Evolutionary conservation across 2,888 invertebrate species (phyloP), one percentile per base, ranked within the genome.

Genomic region (Galeruca laticollis): DNA sequence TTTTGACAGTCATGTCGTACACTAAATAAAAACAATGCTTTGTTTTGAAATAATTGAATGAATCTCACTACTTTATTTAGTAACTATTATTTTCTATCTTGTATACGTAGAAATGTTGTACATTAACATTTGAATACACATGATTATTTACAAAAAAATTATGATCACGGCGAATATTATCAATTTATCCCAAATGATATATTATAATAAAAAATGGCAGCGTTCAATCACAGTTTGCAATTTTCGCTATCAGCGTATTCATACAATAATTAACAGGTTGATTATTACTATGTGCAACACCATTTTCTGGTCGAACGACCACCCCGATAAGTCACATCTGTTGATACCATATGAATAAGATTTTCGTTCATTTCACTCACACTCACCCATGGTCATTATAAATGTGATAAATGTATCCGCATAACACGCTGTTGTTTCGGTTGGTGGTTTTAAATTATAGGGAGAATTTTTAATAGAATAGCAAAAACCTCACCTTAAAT

Each of bases 281-380:
- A 65, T 65, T 47, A 47, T 47, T 57, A 65, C 57, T 33, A 8
- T 40, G 57, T 65, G 57, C 57, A 35, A 15, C 21, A 57, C 43
- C 60, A 70, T 70, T 70, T 67, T 70, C 52, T 37, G 70, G 59
- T 70, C 43, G 63, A 67, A 51, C 62, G 51, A 35, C 26, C 67
- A 65, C 65, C 66, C 70, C 66, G 54, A 26, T 35, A 52, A 47
- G 13, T 54, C 60, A 63, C 70, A 67, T 63, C 67, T 67, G 70
- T 70, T 67, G 61, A 67, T 70, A 43, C 62, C 57, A 56, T 67
- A 43, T 67, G 59, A 70, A 70, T 70, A 70, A 70, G 47, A 67
- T 63, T 47, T 47, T 52, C 67, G 43, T 66, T 60, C 62, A 62
- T 60, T 62, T 64, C 62, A 40, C 60, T 56, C 49, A 65, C 62